Evolutionary conservation across 1,140 invertebrate species (phyloP), one percentile per base, ranked within the genome.

Genomic region (Pentalonia nigronervosa): DNA sequence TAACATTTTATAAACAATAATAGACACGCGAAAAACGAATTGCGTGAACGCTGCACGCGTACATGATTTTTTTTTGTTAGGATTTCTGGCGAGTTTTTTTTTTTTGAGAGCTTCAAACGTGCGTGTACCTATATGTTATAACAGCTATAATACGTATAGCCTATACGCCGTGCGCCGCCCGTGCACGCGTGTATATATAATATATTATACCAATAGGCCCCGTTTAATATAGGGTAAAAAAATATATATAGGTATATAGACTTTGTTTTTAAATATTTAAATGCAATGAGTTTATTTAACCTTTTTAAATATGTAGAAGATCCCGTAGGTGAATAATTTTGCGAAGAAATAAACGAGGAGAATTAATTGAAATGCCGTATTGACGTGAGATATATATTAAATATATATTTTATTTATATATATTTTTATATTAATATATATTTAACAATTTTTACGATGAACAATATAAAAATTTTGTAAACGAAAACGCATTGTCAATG

Each of bases 11-110:
- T 41, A 36, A 23, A 36, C 81, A 67, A 67, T 47, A 34, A 45
- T 45, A 47, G 41, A 86, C 84, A 47, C 41, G 84, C 41, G 25
- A 86, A 86, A 86, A 86, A 86, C 45, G 41, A 47, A 86, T 84
- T 84, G 36, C 81, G 81, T 67, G 60, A 67, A 67, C 30, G 60
- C 11, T 30, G 60, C 60, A 67, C 25, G 60, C 60, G 76, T 81
- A 84, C 36, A 84, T 36, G 81, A 84, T 67, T 67, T 67, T 67
- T 67, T 67, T 67, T 53, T 53, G 6, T 60, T 67, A 4, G 11
- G 9, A 67, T 7, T 41, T 41, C 11, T 14, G 56, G 23, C 60
- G 60, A n/a, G 9, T 67, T 14, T 30, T 67, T n/a, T 67, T 53
- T 67, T 67, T 67, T 50, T 2, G 48, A 67, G 60, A 30, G 60